Percentiles rank a stretch among this genome's conserved stretches.
Conservation (phyloP, 2,888 invertebrate genomes). For the Phoenoteleia sp. region DNA sequence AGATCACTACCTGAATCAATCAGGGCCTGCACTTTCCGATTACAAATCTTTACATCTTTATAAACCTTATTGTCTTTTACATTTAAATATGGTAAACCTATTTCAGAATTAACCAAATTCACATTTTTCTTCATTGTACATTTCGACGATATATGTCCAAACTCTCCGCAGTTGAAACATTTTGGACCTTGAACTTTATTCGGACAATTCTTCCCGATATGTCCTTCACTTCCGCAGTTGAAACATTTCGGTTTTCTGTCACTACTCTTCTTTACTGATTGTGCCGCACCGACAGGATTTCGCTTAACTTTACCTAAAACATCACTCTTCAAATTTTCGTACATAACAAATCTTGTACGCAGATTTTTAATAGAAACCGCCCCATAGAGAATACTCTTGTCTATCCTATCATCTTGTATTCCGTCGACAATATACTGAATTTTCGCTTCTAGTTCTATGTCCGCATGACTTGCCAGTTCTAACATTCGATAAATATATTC, state of each 20-base stretch:
- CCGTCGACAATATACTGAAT: constrained; percentile 20
- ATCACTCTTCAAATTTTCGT: not conserved
- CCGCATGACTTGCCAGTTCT: constrained; percentile 32
- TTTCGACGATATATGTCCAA: constrained; percentile 20
- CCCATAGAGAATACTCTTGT: constrained; percentile 9
- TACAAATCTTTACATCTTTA: not conserved
- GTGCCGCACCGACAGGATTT: not conserved
- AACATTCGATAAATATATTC: constrained; percentile 37
- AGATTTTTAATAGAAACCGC: constrained; percentile 2
- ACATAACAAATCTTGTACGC: not conserved
- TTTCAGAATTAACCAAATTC: not conserved
- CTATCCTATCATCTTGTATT: not conserved
- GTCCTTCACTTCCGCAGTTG: constrained; percentile 9
- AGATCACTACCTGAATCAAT: too few relatives aligned
- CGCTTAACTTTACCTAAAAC: not conserved
- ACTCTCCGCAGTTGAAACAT: constrained; percentile 26
- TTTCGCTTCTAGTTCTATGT: constrained; percentile 38
- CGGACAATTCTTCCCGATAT: constrained; percentile 35
- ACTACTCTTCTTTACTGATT: not conserved
- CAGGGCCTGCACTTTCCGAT: too few relatives aligned
- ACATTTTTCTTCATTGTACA: not conserved
- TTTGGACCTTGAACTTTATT: constrained; percentile 48
- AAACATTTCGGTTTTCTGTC: not conserved
- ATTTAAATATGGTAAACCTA: not conserved
- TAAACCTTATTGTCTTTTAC: not conserved